These are phyloP conservation scores for Gonatopus flavifemur DNA, from an alignment of 1,140 invertebrate species.

Conservation along the genomic window DNA sequence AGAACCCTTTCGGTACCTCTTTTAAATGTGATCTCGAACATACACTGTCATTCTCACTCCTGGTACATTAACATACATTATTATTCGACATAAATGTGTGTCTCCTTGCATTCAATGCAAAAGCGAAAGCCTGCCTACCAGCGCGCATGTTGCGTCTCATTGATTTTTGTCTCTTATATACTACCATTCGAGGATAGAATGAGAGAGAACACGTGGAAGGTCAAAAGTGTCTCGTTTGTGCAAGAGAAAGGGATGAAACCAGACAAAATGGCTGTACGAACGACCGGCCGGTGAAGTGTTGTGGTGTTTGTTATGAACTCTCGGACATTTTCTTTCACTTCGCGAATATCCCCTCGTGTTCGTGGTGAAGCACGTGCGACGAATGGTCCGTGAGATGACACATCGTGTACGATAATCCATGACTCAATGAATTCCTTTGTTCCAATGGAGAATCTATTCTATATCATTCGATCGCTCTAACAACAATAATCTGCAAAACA, in stretches of 20 bases:
- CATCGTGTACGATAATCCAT: too few species aligned
- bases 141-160: conserved; percentile 21
- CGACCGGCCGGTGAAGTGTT: conserved; percentile 23
- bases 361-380: conserved; percentile 5
- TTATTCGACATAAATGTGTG: too few species aligned
- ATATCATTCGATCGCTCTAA: too few species aligned
- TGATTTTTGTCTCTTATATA: conserved; percentile 18
- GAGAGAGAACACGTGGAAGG: conserved; percentile 13
- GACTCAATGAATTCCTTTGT: too few species aligned
- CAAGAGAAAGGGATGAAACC: background rate
- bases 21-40: too few species aligned
- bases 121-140: conserved; percentile 3
- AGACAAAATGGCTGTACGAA: conserved; percentile 28
- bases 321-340: too few species aligned
- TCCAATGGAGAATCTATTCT: too few species aligned
- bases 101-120: background rate
- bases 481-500: too few species aligned
- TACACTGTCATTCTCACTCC: too few species aligned
- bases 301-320: conserved; percentile 30
- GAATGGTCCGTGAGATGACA: too few species aligned
- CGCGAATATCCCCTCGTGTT: conserved; percentile 21
- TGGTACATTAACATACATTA: too few species aligned
- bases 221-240: conserved; percentile 1
- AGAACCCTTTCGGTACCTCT: too few species aligned
- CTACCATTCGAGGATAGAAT: background rate